phyloP scores from a whole-genome alignment of 2,797 vertebrate species.

The Sebastes nivosus region DNA sequence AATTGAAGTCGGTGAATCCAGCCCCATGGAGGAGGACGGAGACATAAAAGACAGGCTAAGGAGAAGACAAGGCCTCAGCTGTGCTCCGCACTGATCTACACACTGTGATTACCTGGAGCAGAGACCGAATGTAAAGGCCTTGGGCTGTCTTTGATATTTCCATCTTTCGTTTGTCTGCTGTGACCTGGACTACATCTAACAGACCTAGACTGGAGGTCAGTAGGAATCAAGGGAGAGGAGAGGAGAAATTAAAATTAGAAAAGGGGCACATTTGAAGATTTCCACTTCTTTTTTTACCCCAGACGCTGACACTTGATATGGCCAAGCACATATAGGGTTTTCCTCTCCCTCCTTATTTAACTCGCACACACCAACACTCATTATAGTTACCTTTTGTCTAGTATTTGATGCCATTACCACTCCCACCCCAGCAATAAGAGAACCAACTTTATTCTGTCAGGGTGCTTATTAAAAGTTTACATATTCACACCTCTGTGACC shows the following conservation, averaged over 20 bases:
- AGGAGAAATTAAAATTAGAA: conserved; percentile 13
- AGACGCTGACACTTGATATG: conserved; percentile 5
- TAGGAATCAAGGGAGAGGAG: conserved; percentile 68
- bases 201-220: conserved; percentile 84
- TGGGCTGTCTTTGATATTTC: conserved; percentile 87
- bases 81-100: conserved; percentile 62
- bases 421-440: conserved; percentile 73
- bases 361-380: conserved; percentile 49
- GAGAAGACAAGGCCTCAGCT: conserved; percentile 66
- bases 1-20: conserved; percentile 46
- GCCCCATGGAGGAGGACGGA: conserved; percentile 35
- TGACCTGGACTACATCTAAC: conserved; percentile 84
- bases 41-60: conserved; percentile 42
- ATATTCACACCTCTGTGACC: conserved; percentile 79
- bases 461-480: conserved; percentile 82
- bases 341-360: background rate
- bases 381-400: conserved; percentile 69
- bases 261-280: conserved; percentile 9
- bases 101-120: conserved; percentile 78
- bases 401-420: conserved; percentile 69
- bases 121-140: conserved; percentile 81
- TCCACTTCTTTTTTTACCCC: conserved; percentile 3
- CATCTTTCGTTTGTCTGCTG: conserved; percentile 69
- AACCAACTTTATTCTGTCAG: conserved; percentile 76
- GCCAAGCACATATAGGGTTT: background rate